A percentile compares a stretch with the other conserved stretches of the same genome.
phyloP scores from a whole-genome alignment of 2,888 invertebrate species.

The Philaethria dido region DNA sequence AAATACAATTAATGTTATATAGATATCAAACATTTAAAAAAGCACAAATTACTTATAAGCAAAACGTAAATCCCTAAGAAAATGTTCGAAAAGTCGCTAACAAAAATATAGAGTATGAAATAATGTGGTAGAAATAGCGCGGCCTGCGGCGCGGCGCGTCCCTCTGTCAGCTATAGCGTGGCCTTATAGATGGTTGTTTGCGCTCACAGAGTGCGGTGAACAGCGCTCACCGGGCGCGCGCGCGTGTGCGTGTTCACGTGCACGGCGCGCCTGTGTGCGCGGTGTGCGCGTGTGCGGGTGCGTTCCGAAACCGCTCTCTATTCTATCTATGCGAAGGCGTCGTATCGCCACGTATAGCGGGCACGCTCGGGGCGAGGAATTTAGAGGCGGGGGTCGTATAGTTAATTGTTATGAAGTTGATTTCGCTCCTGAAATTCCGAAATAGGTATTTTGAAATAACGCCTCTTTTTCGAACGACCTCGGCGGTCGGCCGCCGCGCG shows the following conservation, averaged over 20 bases:
- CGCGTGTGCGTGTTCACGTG: conserved; percentile 69
- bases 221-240: conserved; percentile 80
- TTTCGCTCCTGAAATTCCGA: conserved; percentile 84
- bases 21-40: not conserved
- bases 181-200: conserved; percentile 85
- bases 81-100: not conserved
- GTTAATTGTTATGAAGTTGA: conserved; percentile 85
- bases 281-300: conserved; percentile 67
- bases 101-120: conserved; percentile 30
- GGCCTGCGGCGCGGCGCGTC: conserved; percentile 72
- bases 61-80: not conserved
- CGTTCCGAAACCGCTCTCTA: conserved; percentile 84
- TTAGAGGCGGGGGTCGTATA: conserved; percentile 84
- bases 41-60: not conserved
- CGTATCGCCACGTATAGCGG: conserved; percentile 82
- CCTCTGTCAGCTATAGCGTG: conserved; percentile 83
- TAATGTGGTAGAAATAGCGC: conserved; percentile 43
- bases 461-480: conserved; percentile 71
- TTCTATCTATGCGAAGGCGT: conserved; percentile 84
- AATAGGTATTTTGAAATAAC: conserved; percentile 82
- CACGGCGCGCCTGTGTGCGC: conserved; percentile 51
- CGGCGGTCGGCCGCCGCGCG: conserved; percentile 48
- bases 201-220: conserved; percentile 85
- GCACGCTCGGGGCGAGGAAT: conserved; percentile 84
- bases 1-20: not conserved